These are phyloP conservation scores for Kryphioiulus occultus DNA, from an alignment of 2,888 invertebrate genomes.

Conservation along the genomic window DNA sequence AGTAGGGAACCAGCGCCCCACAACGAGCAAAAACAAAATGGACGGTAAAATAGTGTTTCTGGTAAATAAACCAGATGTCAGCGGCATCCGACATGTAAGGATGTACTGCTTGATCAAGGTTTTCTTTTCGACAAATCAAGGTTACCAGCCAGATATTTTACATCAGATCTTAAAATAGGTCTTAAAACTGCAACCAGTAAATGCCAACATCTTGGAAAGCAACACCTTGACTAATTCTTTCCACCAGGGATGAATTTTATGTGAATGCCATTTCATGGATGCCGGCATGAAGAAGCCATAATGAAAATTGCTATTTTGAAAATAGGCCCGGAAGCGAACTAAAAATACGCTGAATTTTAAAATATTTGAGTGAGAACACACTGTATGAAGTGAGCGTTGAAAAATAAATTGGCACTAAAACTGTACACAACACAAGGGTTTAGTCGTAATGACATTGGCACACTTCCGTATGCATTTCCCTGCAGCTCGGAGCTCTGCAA, in stretches of 20 bases:
- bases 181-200: neutral
- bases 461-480: too few species aligned
- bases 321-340: neutral
- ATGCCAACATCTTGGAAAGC: conserved; percentile 1
- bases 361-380: neutral
- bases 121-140: neutral
- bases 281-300: neutral
- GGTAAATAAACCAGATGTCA: conserved; percentile 20
- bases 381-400: neutral
- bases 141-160: conserved; percentile 31
- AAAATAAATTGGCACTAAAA: neutral
- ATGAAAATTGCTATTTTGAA: neutral
- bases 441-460: neutral
- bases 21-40: neutral
- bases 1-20: neutral
- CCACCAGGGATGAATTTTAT: neutral
- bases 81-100: neutral
- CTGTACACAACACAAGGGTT: neutral
- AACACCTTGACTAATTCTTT: conserved; percentile 25
- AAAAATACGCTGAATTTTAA: neutral
- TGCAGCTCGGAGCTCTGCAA: too few species aligned
- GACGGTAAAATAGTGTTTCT: neutral
- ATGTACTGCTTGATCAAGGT: neutral
- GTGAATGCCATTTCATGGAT: neutral
- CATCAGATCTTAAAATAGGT: conserved; percentile 7